phyloP scores from a whole-genome alignment of 2,797 vertebrate species.

The Telmatherina bonti region DNA sequence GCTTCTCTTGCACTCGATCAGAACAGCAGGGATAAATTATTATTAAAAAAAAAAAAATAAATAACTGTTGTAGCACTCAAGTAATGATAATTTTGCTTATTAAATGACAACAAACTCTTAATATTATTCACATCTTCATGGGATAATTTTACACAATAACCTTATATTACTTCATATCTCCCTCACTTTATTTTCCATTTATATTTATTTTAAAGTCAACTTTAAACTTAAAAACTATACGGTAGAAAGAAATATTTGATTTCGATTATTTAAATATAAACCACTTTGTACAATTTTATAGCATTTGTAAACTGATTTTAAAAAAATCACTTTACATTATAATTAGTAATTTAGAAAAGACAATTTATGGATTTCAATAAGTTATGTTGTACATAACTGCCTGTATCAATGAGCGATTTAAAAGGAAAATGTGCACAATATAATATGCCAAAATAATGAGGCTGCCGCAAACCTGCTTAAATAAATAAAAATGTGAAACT shows the following conservation, averaged over 20 bases:
- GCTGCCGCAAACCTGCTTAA: not conserved
- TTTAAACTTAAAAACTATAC: not conserved
- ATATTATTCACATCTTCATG: not conserved
- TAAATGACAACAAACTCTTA: conserved; percentile 35
- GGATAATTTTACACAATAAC: not conserved
- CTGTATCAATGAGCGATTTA: not conserved
- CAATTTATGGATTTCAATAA: too few relatives aligned
- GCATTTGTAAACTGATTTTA: not conserved
- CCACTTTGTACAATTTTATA: not conserved
- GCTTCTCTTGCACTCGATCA: conserved; percentile 13
- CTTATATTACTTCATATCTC: not conserved
- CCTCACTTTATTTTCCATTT: not conserved
- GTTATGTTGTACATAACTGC: not conserved
- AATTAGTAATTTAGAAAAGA: conserved; percentile 1
- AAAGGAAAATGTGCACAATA: not conserved
- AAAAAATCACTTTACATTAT: not conserved
- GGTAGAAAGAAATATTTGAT: not conserved
- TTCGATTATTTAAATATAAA: not conserved
- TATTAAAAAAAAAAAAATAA: conserved; percentile 24
- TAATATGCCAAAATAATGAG: not conserved
- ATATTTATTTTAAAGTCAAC: not conserved
- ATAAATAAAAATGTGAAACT: not conserved
- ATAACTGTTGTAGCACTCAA: conserved; percentile 10
- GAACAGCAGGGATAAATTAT: conserved; percentile 8
- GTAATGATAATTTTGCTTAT: conserved; percentile 15